Evolutionary conservation across 2,797 vertebrate genomes (phyloP).

Genomic region (Hemitrygon akajei): DNA sequence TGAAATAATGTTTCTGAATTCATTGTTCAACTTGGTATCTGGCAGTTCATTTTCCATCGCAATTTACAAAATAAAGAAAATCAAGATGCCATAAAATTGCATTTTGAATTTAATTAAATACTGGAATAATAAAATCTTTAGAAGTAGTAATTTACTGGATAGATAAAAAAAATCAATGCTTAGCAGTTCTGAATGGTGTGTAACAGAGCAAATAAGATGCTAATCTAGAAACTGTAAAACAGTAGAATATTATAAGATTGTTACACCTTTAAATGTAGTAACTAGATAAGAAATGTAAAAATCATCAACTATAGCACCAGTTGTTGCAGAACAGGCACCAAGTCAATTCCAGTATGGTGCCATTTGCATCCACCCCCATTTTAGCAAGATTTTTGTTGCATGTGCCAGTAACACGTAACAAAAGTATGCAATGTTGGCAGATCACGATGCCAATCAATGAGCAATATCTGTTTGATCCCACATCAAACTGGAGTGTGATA

Average conservation of each 20-base stretch:
- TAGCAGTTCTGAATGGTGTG: slow-evolving; percentile 16
- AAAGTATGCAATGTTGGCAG: no score
- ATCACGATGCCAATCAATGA: no score
- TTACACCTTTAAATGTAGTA: not conserved
- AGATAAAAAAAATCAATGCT: slow-evolving; percentile 32
- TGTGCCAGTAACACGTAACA: no score
- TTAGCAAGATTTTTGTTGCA: no score
- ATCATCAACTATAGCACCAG: no score
- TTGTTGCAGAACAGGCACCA: no score
- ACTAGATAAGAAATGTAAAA: not conserved
- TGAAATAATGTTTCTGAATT: slow-evolving; percentile 13
- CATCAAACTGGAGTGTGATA: no score
- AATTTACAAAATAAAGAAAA: slow-evolving; percentile 18
- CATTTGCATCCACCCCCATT: no score
- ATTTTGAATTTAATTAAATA: slow-evolving; percentile 33
- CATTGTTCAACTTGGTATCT: not conserved
- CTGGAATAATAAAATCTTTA: slow-evolving; percentile 17
- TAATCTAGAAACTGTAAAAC: not conserved
- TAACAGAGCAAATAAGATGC: not conserved
- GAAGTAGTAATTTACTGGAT: slow-evolving; percentile 18
- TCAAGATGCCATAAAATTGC: slow-evolving; percentile 24
- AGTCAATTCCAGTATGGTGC: no score
- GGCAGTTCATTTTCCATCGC: slow-evolving; percentile 21
- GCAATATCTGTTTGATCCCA: no score
- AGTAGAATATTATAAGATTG: not conserved